Base-by-base conservation (phyloP, 2,113 vertebrate species). In the Gymnocephalus cernua region DNA sequence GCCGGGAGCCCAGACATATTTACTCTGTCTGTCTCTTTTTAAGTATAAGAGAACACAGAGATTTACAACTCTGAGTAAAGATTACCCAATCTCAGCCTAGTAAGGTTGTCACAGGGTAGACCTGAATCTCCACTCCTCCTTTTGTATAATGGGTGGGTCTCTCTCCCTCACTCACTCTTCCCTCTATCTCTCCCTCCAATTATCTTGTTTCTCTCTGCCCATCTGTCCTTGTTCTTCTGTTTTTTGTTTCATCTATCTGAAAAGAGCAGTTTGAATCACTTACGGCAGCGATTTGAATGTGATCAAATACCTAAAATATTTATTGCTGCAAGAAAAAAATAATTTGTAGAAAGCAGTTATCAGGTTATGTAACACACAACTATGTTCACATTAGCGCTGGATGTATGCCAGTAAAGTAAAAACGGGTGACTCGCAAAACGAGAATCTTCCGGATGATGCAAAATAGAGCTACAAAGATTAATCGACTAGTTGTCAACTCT, bases 101-200 rank as follows among this genome's bases (percentile, higher is more conserved):
- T 81, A 80, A 71, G 56, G 48, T 15, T 35, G 21, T 38, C 50
- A 19, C 29, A 57, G 32, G 63, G 21, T 41, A 27, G 61, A 69
- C 64, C 64, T 81, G 59, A 75, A 50, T 67, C 48, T 75, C 80
- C 85, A 45, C 53, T 72, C 54, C 45, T 86, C 27, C 23, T 64
- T 82, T 35, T 84, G 59, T 78, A 1, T 27, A 3, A 56, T 62
- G 66, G 85, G 76, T 66, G 74, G 79, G 65, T 80, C 59, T 19
- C 32, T 35, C 25, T 65, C 7, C 58, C 50, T 66, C 10, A 21
- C 4, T 63, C 16, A 6, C 35, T 8, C 29, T 66, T 23, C 16
- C 25, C 32, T 0, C 21, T 5, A 5, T 29, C 15, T 67, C 44
- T 48, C 1, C 56, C 59, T 41, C 25, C 57, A n/a, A 1, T 61